Evolutionary conservation across 1,140 invertebrate genomes (phyloP).

Genomic region (Bombus terrestris): DNA sequence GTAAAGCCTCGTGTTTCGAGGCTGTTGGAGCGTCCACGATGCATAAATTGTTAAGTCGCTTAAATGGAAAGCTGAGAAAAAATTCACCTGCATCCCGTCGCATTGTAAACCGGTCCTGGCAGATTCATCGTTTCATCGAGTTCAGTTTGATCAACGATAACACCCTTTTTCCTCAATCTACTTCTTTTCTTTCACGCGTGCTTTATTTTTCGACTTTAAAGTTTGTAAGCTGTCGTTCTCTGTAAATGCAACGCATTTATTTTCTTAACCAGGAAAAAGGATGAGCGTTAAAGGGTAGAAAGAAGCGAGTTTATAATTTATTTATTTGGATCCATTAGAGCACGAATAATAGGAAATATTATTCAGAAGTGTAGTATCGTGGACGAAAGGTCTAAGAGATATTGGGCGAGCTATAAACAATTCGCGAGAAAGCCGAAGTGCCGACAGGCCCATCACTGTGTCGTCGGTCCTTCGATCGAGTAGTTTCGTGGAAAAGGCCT

Average conservation of each 20-base stretch:
- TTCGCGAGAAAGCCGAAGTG: no score
- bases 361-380: background rate
- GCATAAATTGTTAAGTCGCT: slow-evolving; percentile 22
- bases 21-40: background rate
- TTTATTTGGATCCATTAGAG: background rate
- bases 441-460: no score
- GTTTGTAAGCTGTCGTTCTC: no score
- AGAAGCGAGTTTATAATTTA: background rate
- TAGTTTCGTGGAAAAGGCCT: no score
- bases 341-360: background rate
- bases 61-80: slow-evolving; percentile 22
- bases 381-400: no score
- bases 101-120: background rate
- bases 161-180: fast-evolving
- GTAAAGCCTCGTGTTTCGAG: background rate
- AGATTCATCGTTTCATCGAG: background rate
- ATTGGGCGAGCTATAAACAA: no score
- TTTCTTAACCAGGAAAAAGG: background rate
- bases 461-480: no score
- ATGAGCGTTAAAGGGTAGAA: background rate
- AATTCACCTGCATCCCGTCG: background rate
- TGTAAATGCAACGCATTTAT: background rate
- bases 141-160: background rate
- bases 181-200: background rate
- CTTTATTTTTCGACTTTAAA: no score